A percentile compares a stretch with the other conserved stretches of the same genome.
Conservation (phyloP, 2,888 invertebrate genomes). For the Diloba caeruleocephala region DNA sequence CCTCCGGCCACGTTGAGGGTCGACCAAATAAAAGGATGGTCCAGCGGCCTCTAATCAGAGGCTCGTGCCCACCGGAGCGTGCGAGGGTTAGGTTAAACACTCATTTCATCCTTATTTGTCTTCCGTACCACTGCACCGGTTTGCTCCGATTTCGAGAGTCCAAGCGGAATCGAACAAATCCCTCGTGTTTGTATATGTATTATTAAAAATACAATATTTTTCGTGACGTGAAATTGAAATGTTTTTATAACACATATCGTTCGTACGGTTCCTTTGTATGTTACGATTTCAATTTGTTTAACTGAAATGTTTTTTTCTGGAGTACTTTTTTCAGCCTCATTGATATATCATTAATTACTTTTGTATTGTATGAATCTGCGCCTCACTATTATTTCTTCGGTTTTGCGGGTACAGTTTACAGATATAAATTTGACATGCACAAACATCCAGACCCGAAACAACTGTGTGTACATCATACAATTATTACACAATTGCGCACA, state of each 20-base stretch:
- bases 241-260: conserved; percentile 10
- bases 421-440: too few relatives aligned
- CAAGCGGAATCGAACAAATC: background rate
- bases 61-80: conserved; percentile 17
- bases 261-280: conserved; percentile 12
- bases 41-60: conserved; percentile 47
- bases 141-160: conserved; percentile 7
- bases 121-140: conserved; percentile 32
- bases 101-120: conserved; percentile 36
- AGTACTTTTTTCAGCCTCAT: too few relatives aligned
- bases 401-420: too few relatives aligned
- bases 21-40: conserved; percentile 41
- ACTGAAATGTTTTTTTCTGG: conserved; percentile 6
- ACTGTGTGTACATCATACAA: too few relatives aligned
- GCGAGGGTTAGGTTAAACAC: conserved; percentile 34
- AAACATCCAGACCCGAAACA: too few relatives aligned
- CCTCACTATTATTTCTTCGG: too few relatives aligned
- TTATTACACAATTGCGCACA: too few relatives aligned
- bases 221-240: conserved; percentile 16
- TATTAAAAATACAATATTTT: conserved; percentile 32
- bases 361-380: too few relatives aligned
- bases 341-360: too few relatives aligned
- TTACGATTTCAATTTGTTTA: conserved; percentile 10
- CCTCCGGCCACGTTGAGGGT: conserved; percentile 21
- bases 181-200: conserved; percentile 14